phyloP scores from a whole-genome alignment of 2,113 vertebrate genomes.

The Cochlearius cochlearius region DNA sequence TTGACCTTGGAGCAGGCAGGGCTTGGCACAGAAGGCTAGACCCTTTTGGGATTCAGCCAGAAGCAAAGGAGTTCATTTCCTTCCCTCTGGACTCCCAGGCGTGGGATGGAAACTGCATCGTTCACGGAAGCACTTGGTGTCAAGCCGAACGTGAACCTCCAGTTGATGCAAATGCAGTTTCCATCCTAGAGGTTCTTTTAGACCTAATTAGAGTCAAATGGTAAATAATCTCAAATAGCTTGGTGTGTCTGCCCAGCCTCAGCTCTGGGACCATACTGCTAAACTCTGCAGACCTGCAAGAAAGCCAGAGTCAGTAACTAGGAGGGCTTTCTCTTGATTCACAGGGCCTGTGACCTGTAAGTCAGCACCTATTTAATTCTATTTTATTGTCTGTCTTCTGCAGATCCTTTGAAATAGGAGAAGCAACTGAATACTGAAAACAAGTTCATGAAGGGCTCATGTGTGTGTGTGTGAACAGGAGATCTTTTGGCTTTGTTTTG shows the following conservation, averaged over 20 bases:
- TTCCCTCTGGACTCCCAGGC: background rate
- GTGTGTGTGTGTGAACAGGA: rapidly evolving
- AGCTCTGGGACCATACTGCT: background rate
- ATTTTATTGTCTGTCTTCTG: background rate
- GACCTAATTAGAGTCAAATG: background rate
- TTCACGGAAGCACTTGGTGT: background rate
- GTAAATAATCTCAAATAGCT: background rate
- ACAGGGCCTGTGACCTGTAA: background rate
- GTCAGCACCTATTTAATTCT: background rate
- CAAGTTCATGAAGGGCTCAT: background rate
- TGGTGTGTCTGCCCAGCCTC: background rate
- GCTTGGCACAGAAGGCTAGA: background rate
- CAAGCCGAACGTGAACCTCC: rapidly evolving
- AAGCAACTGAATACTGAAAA: background rate
- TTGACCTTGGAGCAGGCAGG: background rate
- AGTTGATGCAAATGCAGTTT: background rate
- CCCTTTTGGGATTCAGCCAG: background rate
- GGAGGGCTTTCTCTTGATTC: background rate
- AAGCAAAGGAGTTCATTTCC: background rate
- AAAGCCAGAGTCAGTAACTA: background rate
- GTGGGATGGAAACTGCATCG: background rate
- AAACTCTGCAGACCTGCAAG: background rate
- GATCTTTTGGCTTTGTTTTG: background rate
- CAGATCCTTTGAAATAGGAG: background rate
- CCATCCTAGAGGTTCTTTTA: background rate